phyloP scores from a whole-genome alignment of 1,140 invertebrate species.

The Belonocnema kinseyi region DNA sequence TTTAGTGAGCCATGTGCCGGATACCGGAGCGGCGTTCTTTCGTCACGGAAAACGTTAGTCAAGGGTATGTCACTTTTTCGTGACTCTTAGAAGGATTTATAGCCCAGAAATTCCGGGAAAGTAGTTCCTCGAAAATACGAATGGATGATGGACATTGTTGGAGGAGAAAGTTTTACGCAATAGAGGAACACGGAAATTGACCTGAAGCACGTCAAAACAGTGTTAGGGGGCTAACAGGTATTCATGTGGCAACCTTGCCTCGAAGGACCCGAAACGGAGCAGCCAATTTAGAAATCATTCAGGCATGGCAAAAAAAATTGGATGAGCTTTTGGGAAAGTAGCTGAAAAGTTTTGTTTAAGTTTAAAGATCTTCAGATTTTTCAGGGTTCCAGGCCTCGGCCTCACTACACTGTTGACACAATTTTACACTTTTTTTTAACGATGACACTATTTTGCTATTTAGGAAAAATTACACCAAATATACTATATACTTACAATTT shows the following conservation, averaged over 20 bases:
- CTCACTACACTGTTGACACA: too few relatives aligned
- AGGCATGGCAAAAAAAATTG: not conserved
- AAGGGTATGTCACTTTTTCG: conserved; percentile 37
- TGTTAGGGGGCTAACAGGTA: conserved; percentile 15
- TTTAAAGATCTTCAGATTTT: too few relatives aligned
- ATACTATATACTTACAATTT: too few relatives aligned
- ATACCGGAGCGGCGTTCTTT: conserved; percentile 1
- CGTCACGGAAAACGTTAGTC: conserved; percentile 29
- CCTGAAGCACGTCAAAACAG: conserved; percentile 20
- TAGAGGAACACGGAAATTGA: conserved; percentile 34
- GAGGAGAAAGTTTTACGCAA: conserved; percentile 58
- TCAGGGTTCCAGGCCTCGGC: too few relatives aligned
- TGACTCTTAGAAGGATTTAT: not conserved
- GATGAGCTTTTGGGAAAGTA: not conserved
- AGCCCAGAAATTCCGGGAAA: conserved; percentile 13
- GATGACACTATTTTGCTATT: too few relatives aligned
- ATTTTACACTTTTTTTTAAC: too few relatives aligned
- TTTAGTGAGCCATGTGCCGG: conserved; percentile 12
- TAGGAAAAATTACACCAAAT: too few relatives aligned
- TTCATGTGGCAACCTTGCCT: not conserved
- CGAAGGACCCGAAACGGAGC: not conserved
- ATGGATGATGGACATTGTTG: conserved; percentile 47
- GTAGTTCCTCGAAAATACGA: conserved; percentile 42
- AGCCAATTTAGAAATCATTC: not conserved
- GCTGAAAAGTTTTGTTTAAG: too few relatives aligned